phyloP scores from a whole-genome alignment of 2,888 invertebrate genomes.

The Drosophila aldrichi region DNA sequence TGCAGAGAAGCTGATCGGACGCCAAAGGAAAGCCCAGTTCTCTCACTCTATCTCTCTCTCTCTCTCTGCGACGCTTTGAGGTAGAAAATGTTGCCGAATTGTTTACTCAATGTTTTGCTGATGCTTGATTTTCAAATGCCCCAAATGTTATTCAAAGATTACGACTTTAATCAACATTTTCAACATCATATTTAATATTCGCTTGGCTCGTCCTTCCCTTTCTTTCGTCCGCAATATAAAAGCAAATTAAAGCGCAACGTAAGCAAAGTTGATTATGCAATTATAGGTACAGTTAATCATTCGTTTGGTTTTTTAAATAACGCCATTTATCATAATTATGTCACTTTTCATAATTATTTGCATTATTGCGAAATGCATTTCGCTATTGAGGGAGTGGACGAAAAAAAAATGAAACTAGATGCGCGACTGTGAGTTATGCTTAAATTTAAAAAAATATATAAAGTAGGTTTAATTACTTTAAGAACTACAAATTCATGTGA shows the following conservation, averaged over 20 bases:
- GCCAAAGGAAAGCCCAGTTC: constrained; percentile 13
- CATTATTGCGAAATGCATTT: constrained; percentile 23
- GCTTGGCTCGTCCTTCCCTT: background rate
- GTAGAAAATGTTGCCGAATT: constrained; percentile 36
- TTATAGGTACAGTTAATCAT: constrained; percentile 33
- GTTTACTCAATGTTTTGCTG: constrained; percentile 29
- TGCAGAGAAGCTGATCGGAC: constrained; percentile 35
- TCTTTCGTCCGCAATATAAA: background rate
- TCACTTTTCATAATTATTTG: constrained; percentile 34
- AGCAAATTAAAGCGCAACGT: constrained; percentile 15
- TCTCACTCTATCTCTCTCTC: too few species aligned
- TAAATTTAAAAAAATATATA: too few species aligned
- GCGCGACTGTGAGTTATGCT: constrained; percentile 3
- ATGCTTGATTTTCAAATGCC: background rate
- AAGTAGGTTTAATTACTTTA: too few species aligned
- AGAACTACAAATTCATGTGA: too few species aligned
- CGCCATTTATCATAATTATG: constrained; percentile 44
- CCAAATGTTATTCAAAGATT: background rate
- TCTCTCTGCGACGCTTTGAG: constrained; percentile 20
- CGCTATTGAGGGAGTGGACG: background rate
- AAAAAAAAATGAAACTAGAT: background rate
- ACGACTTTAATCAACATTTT: background rate
- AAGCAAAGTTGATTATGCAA: constrained; percentile 29
- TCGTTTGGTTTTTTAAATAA: constrained; percentile 19
- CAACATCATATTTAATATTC: background rate